A percentile compares a stretch with the other conserved stretches of the same genome.
Evolutionary conservation across 2,888 invertebrate genomes (phyloP).

Genomic region (Caenorhabditis sp.): DNA sequence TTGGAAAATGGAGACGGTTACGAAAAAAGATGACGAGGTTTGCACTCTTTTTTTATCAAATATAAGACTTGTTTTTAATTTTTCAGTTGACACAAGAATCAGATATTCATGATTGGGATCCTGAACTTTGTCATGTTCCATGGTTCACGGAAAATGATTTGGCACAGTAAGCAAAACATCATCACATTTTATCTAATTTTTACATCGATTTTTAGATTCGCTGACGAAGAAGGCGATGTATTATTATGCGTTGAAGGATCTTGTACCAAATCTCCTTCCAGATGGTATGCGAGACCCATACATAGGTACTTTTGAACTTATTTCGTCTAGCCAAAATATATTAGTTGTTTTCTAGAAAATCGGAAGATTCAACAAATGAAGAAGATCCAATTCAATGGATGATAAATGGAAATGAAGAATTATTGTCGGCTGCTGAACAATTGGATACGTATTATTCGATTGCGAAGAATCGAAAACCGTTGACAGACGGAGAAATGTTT

Average conservation of each 20-base stretch:
- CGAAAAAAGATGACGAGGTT: neutral
- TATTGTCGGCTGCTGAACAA: conserved; percentile 23
- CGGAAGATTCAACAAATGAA: conserved; percentile 3
- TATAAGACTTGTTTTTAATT: neutral
- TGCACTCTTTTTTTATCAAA: neutral
- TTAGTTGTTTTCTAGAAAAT: neutral
- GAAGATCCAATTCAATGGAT: conserved; percentile 28
- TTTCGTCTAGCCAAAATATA: neutral
- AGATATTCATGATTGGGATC: conserved; percentile 23
- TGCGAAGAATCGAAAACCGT: conserved; percentile 33
- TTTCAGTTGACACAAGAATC: neutral
- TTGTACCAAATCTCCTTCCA: conserved; percentile 41
- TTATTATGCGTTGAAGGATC: conserved; percentile 42
- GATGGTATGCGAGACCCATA: conserved; percentile 49
- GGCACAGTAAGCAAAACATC: neutral
- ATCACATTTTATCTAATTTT: neutral
- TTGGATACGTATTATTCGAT: conserved; percentile 43
- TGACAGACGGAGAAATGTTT: conserved; percentile 26
- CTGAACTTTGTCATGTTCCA: conserved; percentile 10
- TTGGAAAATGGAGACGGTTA: conserved; percentile 12
- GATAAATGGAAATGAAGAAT: conserved; percentile 34
- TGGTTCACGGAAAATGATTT: conserved; percentile 15
- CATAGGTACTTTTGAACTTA: neutral
- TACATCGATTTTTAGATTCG: conserved; percentile 13
- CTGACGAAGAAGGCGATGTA: conserved; percentile 8